Evolutionary conservation across 2,797 vertebrate genomes (phyloP).

Genomic region (Anomalospiza imberbis): DNA sequence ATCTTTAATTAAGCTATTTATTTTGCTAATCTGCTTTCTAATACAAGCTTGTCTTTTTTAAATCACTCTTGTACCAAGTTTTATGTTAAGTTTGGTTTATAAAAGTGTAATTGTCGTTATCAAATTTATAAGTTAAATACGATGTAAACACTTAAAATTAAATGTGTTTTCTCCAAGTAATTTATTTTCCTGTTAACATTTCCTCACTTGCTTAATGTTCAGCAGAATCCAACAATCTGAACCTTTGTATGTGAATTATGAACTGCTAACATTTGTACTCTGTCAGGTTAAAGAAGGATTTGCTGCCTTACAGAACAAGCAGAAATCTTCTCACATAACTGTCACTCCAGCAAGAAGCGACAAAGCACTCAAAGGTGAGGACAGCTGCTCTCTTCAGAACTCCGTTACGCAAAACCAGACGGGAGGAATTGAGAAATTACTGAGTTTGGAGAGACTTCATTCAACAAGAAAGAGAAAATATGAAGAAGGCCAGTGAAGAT

Average conservation of each 20-base stretch:
- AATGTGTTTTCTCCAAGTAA: fast-evolving
- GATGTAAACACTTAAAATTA: neutral
- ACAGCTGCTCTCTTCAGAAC: neutral
- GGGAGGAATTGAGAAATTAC: slow-evolving; percentile 61
- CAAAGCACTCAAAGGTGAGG: neutral
- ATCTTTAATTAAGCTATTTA: slow-evolving; percentile 50
- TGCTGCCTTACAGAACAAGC: neutral
- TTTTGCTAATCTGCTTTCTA: slow-evolving; percentile 15
- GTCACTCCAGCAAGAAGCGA: neutral
- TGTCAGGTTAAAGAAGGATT: slow-evolving; percentile 55
- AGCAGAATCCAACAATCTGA: neutral
- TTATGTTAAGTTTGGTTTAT: neutral
- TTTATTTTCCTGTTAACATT: neutral
- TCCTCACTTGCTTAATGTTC: neutral
- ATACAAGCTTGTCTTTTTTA: neutral
- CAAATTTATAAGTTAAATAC: neutral
- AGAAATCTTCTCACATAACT: neutral
- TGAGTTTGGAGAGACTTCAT: slow-evolving; percentile 56
- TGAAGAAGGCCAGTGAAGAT: slow-evolving; percentile 41
- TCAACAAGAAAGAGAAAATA: slow-evolving; percentile 71
- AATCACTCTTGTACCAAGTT: neutral
- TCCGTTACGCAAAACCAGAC: slow-evolving; percentile 40
- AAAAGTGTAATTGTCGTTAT: neutral
- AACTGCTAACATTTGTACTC: neutral
- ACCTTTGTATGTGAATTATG: neutral